phyloP scores from a whole-genome alignment of 2,113 vertebrate genomes.

The Carassius auratus region DNA sequence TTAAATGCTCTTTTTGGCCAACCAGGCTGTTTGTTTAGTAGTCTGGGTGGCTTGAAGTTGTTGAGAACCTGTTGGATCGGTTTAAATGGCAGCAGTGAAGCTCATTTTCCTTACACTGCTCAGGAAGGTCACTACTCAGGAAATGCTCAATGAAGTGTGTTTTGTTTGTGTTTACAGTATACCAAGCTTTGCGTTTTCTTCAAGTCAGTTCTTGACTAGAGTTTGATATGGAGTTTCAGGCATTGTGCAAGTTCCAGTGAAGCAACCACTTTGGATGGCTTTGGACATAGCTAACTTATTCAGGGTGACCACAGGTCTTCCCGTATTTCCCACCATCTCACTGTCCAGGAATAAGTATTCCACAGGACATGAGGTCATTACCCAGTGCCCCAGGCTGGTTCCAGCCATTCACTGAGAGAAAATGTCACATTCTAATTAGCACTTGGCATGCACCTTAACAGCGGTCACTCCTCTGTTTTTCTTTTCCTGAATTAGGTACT shows the following conservation, averaged over 20 bases:
- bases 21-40: neutral
- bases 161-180: constrained; percentile 22
- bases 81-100: constrained; percentile 30
- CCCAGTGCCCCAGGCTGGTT: constrained; percentile 53
- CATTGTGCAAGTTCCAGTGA: constrained; percentile 43
- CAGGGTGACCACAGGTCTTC: constrained; percentile 59
- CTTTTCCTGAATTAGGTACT: constrained; percentile 20
- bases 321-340: constrained; percentile 58
- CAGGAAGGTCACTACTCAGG: neutral
- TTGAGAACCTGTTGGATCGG: constrained; percentile 10
- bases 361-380: constrained; percentile 77
- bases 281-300: constrained; percentile 5
- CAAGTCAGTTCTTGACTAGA: neutral
- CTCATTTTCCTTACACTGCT: neutral
- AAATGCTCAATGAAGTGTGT: neutral
- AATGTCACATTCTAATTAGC: constrained; percentile 44
- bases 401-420: constrained; percentile 60
- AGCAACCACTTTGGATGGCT: neutral
- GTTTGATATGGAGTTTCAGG: constrained; percentile 5
- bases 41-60: constrained; percentile 17
- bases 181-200: constrained; percentile 9
- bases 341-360: constrained; percentile 59
- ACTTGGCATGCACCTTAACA: constrained; percentile 35
- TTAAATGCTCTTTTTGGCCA: constrained; percentile 23
- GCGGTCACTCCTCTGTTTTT: constrained; percentile 36